phyloP scores from a whole-genome alignment of 1,140 invertebrate genomes.

The Lepidotrigona ventralis region DNA sequence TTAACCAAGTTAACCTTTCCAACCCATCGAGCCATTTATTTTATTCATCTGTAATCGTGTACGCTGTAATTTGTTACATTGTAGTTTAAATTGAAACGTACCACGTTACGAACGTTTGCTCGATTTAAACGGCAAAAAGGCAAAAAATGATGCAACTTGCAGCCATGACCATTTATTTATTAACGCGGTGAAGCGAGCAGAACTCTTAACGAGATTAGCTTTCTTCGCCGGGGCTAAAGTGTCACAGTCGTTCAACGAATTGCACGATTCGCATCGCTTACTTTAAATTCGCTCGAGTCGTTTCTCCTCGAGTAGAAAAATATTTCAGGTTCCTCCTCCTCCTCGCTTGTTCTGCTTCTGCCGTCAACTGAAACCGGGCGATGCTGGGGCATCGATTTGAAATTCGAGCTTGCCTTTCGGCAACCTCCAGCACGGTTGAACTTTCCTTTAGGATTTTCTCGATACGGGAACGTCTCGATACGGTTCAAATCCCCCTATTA shows the following conservation, averaged over 20 bases:
- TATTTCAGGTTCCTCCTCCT: slow-evolving; percentile 10
- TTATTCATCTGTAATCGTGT: slow-evolving; percentile 7
- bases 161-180: not conserved
- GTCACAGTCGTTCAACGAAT: not conserved
- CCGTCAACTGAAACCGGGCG: not conserved
- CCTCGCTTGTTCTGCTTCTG: slow-evolving; percentile 6
- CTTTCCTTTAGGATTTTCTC: not conserved
- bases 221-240: not conserved
- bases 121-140: not conserved
- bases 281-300: slow-evolving; percentile 2
- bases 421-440: slow-evolving; percentile 19
- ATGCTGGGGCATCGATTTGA: slow-evolving; percentile 35
- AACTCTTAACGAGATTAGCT: slow-evolving; percentile 3
- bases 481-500: not conserved
- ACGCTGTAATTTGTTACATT: slow-evolving; percentile 43
- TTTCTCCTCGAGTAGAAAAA: not conserved
- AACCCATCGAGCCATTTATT: slow-evolving; percentile 12
- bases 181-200: not conserved
- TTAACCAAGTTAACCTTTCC: slow-evolving; percentile 50
- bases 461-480: not conserved
- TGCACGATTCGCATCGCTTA: not conserved
- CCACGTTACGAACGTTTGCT: not conserved
- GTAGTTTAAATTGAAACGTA: slow-evolving; percentile 53
- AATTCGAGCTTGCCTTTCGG: slow-evolving; percentile 52
- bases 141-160: slow-evolving; percentile 46